Base-by-base conservation (phyloP, 2,113 vertebrate genomes). In the Hyperopisus bebe region DNA sequence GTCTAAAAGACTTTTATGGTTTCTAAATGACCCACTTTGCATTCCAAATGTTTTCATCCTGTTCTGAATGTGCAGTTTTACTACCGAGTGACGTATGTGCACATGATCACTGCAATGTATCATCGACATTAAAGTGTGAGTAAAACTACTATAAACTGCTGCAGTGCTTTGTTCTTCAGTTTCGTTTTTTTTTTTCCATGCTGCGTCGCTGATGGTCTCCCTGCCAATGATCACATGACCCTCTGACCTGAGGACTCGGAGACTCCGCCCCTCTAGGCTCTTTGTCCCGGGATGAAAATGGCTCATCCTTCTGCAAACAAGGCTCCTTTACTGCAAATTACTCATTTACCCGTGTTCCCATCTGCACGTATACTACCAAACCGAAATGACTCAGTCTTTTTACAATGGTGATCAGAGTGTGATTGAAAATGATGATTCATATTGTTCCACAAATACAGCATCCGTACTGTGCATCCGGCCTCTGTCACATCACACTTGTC, bases 321-420 rank as follows among this genome's bases (percentile, higher is more conserved):
- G 50, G 85, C 17, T 86, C 7, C 24, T 87, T 55, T 62, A 85
- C 58, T 21, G 11, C 3, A 10, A 53, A 58, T 86, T 86, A 90
- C 55, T 90, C 83, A 90, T 90, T 90, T 50, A 90, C 89, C 21
- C 15, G 51, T 48, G n/a, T 46, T 44, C 44, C 39, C 53, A 42
- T 39, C 46, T 58, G 44, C 82, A 53, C 11, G 44, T 42, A n/a
- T 39, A 70, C 42, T 46, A 48, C 55, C 83, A 44, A 89, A 39
- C 47, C 46, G 48, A 82, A 83, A 55, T 31, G 62, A 47, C 31
- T 42, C 35, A 1, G 31, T 2, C 17, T 24, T 51, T 48, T 39
- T 13, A 50, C 31, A 13, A 5, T 53, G 19, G 27, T 53, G 13
- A 46, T 51, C 55, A 74, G 17, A 44, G 50, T 86, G 83, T 50